Evolutionary conservation across 2,113 vertebrate species (phyloP), one percentile per base, ranked within the genome.

Genomic region (Axis porcinus): DNA sequence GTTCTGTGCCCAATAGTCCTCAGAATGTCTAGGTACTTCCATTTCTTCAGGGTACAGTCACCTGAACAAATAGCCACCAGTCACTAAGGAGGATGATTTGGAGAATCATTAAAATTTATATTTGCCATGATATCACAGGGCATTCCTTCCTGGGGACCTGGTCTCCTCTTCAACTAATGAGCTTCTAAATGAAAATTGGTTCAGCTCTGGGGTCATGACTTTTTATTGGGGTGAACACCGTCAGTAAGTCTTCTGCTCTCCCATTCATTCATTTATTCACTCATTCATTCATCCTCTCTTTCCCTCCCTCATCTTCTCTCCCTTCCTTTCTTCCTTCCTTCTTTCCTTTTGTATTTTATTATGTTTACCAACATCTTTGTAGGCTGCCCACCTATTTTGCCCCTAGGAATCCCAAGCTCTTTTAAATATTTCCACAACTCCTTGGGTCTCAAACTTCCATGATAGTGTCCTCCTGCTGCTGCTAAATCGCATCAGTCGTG

Each of bases 251-350:
- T 58, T 14, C 21, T 67, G 5, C 43, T 60, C 12, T 12, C 40
- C 3, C 13, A 11, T 36, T 64, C 40, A 10, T 47, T 47, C 28
- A 3, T 36, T 54, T 13, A 15, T 36, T 28, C 57, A 30, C 13
- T 17, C 17, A 1, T 17, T 27, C 36, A 12, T 30, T 67, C 58
- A 2, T 47, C 11, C 19, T 16, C 30, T 27, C 70, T 17, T 19
- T 50, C 89, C 3, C 6, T 43, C 25, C 1, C 7, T 45, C 19
- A 0, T 6, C n/a, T 9, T 17, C 5, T 15, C 4, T 10, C 15
- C 15, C 21, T 27, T 13, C 16, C 54, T 47, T 7, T 45, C 36
- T 62, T 15, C 28, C 28, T 60, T 64, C 30, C 28, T 74, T 16
- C 30, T 25, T 28, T 15, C 33, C 2, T 85, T 91, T 57, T 64